Evolutionary conservation across 92 coral and sea anemone genomes (phyloP).

Genomic region (Metridium senile): DNA sequence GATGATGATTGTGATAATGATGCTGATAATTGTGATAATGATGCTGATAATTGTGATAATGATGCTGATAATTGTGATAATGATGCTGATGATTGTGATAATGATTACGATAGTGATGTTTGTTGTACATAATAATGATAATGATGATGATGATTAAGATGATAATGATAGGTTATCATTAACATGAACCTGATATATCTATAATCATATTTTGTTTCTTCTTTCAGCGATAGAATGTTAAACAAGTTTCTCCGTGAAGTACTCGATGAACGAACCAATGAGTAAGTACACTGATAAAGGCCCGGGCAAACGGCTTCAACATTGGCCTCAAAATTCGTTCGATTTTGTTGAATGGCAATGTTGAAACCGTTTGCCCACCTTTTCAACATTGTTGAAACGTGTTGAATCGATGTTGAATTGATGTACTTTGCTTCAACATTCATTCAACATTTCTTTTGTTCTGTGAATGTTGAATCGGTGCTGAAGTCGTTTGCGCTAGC

Average conservation of each 20-base stretch:
- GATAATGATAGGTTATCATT: background rate
- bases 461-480: too few relatives aligned
- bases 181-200: background rate
- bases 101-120: background rate
- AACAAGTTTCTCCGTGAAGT: constrained; percentile 68
- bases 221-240: constrained; percentile 47
- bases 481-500: too few relatives aligned
- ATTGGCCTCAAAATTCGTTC: too few relatives aligned
- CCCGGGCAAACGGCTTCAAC: too few relatives aligned
- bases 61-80: background rate
- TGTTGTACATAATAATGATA: background rate
- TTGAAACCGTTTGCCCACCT: too few relatives aligned
- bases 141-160: background rate
- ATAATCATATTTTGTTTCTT: background rate
- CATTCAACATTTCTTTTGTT: too few relatives aligned
- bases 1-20: background rate
- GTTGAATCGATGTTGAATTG: too few relatives aligned
- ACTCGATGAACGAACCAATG: constrained; percentile 74
- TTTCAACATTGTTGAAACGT: too few relatives aligned
- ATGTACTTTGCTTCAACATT: too few relatives aligned
- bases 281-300: too few relatives aligned
- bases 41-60: too few relatives aligned
- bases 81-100: background rate
- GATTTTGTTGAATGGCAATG: too few relatives aligned
- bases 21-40: background rate